Evolutionary conservation across 1,140 invertebrate genomes (phyloP), one percentile per base, ranked within the genome.

Genomic region (Drosophila nikananu): DNA sequence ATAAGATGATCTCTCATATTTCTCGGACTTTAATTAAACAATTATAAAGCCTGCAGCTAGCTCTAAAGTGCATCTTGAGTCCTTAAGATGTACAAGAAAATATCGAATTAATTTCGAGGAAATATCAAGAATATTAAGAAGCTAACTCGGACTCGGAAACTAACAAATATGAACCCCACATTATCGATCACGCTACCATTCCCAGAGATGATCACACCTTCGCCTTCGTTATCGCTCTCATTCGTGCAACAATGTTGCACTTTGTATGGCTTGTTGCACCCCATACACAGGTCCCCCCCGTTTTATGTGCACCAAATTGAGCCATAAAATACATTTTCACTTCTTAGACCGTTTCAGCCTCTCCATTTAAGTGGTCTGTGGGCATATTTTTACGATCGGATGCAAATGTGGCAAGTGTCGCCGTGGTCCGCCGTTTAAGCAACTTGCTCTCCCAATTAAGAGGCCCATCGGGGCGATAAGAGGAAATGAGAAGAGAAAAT

Each of bases 221-320:
- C 21, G 37, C 25, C 23, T 25, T 63, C 42, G 30, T 61, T 51
- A 68, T 39, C 67, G 77, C 44, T 64, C 44, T 64, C 51, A 25
- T 57, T 57, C 64, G 30, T 44, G 12, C 59, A 58, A 89, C 84
- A 89, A 76, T 89, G 84, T 89, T 76, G 84, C 86, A 89, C 81
- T 81, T 89, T 90, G 84, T 81, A 80, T 77, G 61, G 61, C 46
- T 25, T 21, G 60, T 66, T 7, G 30, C 30, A 8, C 8, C 30
- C 81, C 62, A 86, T 80, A 64, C 52, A 74, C 52, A 74, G 61
- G 57, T 65, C 51, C 51, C 44, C 51, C 51, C 44, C 57, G 42
- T 90, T 84, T 90, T 90, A 84, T 89, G 86, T 81, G 77, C 86
- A 90, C 81, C 84, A 89, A 89, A 89, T 89, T 89, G 86, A 89